Base-by-base conservation (phyloP, 92 coral and sea anemone species). In the Umimayanthus kanabou region DNA sequence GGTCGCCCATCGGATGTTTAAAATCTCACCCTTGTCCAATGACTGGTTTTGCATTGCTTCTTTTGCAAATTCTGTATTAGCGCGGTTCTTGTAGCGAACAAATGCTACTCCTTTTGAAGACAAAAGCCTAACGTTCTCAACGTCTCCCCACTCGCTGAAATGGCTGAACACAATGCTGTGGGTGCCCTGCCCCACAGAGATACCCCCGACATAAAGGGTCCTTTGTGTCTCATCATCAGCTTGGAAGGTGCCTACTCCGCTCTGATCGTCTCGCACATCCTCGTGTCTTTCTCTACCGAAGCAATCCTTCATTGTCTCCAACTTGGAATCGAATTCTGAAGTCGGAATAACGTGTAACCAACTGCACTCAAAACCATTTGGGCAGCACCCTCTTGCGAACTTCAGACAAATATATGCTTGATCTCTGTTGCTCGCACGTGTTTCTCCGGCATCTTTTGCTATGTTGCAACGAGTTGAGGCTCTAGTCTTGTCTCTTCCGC, bases 311-410 rank as follows among this genome's bases (percentile, higher is more conserved):
- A 89, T 88, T 16, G 85, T 73, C 14, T 90, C 98, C 40, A 87
- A 87, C 65, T 91, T 90, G 29, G 85, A 67, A 66, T 79, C 82
- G 39, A 88, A 92, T 28, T 76, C 94, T 16, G 74, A 82, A 73
- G 88, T 79, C 25, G 98, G 98, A 6, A 93, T 39, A 22, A 80
- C 86, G 88, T 95, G 98, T 37, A 86, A 79, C 98, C 98, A 95
- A 8, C 92, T 86, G 86, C 98, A 95, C 26, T 95, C 98, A 50
- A 81, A 90, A 7, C 98, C 98, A 29, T 91, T 72, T 4, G 98
- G 92, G 71, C 98, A 95, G 84, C 98, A 95, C 70, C 98, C 98
- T 47, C 98, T 92, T 39, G 98, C 94, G 87, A 95, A 95, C 75
- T 93, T 95, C 47, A 90, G 88, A 77, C 98, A 95, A 39, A 91